Percentiles rank a stretch among this genome's conserved stretches.
These are phyloP conservation scores for Heterotis niloticus DNA, from an alignment of 2,113 vertebrate species.

Conservation along the genomic window DNA sequence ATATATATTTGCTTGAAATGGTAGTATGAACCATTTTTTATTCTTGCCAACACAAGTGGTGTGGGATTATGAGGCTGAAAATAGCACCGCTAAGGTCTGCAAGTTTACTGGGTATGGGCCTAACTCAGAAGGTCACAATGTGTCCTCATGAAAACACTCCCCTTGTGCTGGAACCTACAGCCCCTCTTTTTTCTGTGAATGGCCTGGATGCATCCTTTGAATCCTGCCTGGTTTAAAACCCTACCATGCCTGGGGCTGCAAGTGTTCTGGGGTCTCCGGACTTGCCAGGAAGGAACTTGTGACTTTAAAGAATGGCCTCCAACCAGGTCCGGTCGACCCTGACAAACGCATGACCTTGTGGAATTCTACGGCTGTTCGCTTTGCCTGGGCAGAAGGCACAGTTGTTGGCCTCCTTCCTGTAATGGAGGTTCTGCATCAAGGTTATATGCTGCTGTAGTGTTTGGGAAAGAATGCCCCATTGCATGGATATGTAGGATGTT, in stretches of 20 bases:
- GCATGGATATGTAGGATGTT: constrained; percentile 49
- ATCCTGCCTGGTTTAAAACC: constrained; percentile 1
- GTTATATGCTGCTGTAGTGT: constrained; percentile 40
- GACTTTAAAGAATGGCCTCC: constrained; percentile 18
- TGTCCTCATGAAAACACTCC: constrained; percentile 28
- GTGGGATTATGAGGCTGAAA: constrained; percentile 8
- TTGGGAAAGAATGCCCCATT: constrained; percentile 56
- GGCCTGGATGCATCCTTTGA: constrained; percentile 23
- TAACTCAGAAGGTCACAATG: too few relatives aligned
- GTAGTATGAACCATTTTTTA: neutral
- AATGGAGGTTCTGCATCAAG: constrained; percentile 41
- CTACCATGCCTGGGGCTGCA: constrained; percentile 22
- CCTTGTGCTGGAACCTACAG: constrained; percentile 21
- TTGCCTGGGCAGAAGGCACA: neutral
- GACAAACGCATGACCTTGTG: constrained; percentile 34
- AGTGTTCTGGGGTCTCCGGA: constrained; percentile 24
- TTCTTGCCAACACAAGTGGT: constrained; percentile 20
- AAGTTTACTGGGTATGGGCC: neutral
- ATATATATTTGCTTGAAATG: neutral
- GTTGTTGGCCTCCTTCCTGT: constrained; percentile 12
- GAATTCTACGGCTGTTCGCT: constrained; percentile 6
- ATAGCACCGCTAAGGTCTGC: neutral
- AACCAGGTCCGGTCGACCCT: neutral
- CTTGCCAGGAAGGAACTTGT: neutral
- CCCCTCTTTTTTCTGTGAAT: constrained; percentile 23